Percentiles rank a stretch among this genome's conserved stretches.
Conservation (phyloP, 23 tunicate genomes). For the Halocynthia roretzi region DNA sequence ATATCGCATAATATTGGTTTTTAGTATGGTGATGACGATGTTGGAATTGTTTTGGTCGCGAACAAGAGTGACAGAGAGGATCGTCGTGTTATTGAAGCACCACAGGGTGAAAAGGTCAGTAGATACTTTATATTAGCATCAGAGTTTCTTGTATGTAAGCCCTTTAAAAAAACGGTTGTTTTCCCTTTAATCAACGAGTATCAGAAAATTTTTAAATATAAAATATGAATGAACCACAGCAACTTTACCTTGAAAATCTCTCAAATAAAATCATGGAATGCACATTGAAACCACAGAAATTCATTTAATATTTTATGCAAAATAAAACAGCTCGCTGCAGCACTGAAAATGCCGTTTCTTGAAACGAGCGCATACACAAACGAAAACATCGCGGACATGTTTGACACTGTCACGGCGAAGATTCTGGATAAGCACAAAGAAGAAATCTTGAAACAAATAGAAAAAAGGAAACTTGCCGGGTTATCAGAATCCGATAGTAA, state of each 20-base stretch:
- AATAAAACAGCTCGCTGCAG: constrained; percentile 33
- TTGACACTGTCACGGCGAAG: constrained; percentile 22
- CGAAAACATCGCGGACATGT: constrained; percentile 44
- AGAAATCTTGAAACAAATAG: not conserved
- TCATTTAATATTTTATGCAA: not conserved
- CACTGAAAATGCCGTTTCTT: constrained; percentile 47
- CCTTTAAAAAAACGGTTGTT: too few species aligned
- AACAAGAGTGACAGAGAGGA: constrained; percentile 27
- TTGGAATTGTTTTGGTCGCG: constrained; percentile 17
- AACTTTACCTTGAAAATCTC: not conserved
- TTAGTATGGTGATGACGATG: constrained; percentile 56
- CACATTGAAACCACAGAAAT: not conserved
- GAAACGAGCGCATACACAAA: constrained; percentile 72
- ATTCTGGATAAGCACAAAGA: constrained; percentile 31
- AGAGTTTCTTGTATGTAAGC: not conserved
- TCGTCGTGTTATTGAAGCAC: constrained; percentile 1
- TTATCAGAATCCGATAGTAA: constrained; percentile 8
- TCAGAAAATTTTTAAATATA: too few species aligned
- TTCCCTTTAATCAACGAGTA: too few species aligned
- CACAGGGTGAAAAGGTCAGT: constrained; percentile 10
- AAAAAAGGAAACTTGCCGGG: not conserved
- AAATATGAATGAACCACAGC: too few species aligned
- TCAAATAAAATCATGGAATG: not conserved
- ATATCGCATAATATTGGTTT: not conserved
- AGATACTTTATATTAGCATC: not conserved